Conservation (phyloP, 2,888 invertebrate species). For the Fragum whitleyi region DNA sequence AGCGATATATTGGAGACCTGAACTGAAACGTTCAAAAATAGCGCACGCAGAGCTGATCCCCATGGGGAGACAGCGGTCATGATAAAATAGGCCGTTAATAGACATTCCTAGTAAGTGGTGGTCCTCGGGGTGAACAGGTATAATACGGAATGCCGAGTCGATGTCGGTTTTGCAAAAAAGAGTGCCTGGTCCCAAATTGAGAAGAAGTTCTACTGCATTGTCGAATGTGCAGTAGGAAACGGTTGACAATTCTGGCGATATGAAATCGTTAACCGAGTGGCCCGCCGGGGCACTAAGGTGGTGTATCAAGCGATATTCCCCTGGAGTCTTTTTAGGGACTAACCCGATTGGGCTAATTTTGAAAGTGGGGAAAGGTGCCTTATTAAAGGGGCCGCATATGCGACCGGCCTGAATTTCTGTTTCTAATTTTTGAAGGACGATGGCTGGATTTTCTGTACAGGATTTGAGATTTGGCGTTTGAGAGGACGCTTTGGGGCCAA, state of each 20-base stretch:
- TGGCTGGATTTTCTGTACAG: slow-evolving; percentile 9
- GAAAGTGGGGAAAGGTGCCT: slow-evolving; percentile 23
- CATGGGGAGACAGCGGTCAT: slow-evolving; percentile 45
- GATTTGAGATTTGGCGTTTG: slow-evolving; percentile 28
- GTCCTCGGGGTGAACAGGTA: slow-evolving; percentile 52
- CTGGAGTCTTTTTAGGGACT: slow-evolving; percentile 46
- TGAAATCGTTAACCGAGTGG: slow-evolving; percentile 52
- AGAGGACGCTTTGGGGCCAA: neutral
- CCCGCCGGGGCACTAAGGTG: slow-evolving; percentile 49
- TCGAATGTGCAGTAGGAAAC: slow-evolving; percentile 49
- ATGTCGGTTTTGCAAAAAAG: slow-evolving; percentile 50
- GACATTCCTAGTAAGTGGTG: slow-evolving; percentile 48
- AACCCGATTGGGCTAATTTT: slow-evolving; percentile 42
- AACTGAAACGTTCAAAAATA: slow-evolving; percentile 53
- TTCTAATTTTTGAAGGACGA: slow-evolving; percentile 19
- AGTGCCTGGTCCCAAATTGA: slow-evolving; percentile 11
- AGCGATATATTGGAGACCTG: slow-evolving; percentile 29
- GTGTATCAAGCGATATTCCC: slow-evolving; percentile 49
- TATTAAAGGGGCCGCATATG: slow-evolving; percentile 33
- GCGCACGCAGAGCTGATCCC: slow-evolving; percentile 44
- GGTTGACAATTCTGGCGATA: slow-evolving; percentile 19
- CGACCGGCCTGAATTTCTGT: slow-evolving; percentile 21
- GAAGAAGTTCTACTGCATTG: slow-evolving; percentile 33
- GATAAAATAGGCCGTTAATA: slow-evolving; percentile 37
- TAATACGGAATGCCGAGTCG: slow-evolving; percentile 46